A percentile compares a stretch with the other conserved stretches of the same genome.
phyloP scores from a whole-genome alignment of 2,888 invertebrate species.

The Tipula vernalis region DNA sequence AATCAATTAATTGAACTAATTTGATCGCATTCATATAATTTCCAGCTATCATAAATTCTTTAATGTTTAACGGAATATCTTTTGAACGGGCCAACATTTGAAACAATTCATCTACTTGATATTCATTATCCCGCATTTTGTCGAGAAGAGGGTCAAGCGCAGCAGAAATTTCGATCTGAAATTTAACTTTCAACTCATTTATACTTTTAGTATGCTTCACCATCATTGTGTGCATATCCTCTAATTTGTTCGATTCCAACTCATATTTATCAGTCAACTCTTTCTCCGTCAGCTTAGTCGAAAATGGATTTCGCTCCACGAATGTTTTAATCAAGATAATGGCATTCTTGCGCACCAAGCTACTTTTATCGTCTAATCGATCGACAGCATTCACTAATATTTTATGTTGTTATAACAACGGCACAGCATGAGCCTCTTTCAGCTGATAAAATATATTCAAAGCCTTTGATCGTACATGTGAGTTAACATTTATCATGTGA shows the following conservation, averaged over 20 bases:
- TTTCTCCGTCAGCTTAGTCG: conserved; percentile 41
- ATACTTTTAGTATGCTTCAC: conserved; percentile 41
- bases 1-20: background rate
- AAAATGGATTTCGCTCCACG: conserved; percentile 74
- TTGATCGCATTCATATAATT: too few species aligned
- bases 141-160: conserved; percentile 16
- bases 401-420: conserved; percentile 52
- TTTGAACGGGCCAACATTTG: background rate
- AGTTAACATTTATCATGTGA: too few species aligned
- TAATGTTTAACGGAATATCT: background rate
- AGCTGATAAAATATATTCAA: too few species aligned
- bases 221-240: conserved; percentile 39
- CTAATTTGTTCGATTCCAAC: conserved; percentile 29
- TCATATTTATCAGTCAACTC: conserved; percentile 49
- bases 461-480: too few species aligned
- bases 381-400: conserved; percentile 55
- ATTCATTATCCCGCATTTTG: background rate
- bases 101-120: background rate
- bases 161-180: conserved; percentile 23
- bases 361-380: conserved; percentile 71
- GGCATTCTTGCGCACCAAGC: too few species aligned
- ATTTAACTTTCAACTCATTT: conserved; percentile 34
- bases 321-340: conserved; percentile 45
- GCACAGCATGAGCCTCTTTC: conserved; percentile 66
- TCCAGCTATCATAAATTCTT: conserved; percentile 18